Percentiles rank a stretch among this genome's conserved stretches.
These are phyloP conservation scores for Mystacornis crossleyi DNA, from an alignment of 2,113 vertebrate genomes.

Conservation along the genomic window DNA sequence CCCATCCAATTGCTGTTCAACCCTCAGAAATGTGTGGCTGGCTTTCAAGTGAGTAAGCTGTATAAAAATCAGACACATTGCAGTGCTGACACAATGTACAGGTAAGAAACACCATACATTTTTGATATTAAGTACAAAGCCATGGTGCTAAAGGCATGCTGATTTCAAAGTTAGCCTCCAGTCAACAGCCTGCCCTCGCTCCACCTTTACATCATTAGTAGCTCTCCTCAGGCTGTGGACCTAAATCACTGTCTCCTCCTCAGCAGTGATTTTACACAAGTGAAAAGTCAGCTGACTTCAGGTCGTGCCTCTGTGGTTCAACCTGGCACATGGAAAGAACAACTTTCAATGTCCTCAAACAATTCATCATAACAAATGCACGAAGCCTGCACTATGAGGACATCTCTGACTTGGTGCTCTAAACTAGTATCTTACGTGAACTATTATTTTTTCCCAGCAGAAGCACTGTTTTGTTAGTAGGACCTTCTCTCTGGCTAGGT, in stretches of 20 bases:
- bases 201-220: not conserved
- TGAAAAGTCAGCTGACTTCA: not conserved
- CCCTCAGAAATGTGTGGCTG: not conserved
- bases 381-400: not conserved
- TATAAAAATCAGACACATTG: not conserved
- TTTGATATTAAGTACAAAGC: not conserved
- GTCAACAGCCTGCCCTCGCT: not conserved
- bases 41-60: not conserved
- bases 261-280: not conserved
- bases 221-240: not conserved
- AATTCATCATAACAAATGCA: not conserved
- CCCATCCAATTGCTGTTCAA: not conserved
- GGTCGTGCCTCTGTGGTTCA: not conserved
- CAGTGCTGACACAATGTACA: not conserved
- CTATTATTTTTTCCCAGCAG: not conserved
- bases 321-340: not conserved
- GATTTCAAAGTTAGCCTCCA: not conserved
- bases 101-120: not conserved
- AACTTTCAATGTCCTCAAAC: not conserved
- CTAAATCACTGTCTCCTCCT: too few species aligned
- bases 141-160: not conserved
- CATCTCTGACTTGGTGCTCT: not conserved
- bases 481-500: not conserved
- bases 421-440: not conserved
- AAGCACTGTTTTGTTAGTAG: not conserved